Conservation (phyloP, 2,113 vertebrate species). For the Ageneiosus marmoratus region DNA sequence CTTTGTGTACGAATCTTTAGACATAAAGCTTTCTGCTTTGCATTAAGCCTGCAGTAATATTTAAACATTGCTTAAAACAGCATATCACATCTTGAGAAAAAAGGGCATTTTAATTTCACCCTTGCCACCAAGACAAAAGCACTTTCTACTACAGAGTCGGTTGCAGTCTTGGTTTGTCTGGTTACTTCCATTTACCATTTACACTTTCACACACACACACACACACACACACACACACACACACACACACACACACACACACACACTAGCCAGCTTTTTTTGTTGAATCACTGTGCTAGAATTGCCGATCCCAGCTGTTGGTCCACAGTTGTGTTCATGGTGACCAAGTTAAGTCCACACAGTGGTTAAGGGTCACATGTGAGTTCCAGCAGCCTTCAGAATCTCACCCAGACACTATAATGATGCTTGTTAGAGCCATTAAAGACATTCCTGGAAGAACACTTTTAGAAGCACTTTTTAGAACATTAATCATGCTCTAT, state of each 20-base stretch:
- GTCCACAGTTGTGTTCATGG: conserved; percentile 58
- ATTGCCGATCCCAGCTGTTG: conserved; percentile 61
- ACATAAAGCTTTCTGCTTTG: conserved; percentile 1
- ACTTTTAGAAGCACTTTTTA: conserved; percentile 54
- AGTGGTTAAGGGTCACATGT: conserved; percentile 53
- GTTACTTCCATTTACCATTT: not conserved
- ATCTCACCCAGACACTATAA: conserved; percentile 30
- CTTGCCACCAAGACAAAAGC: not conserved
- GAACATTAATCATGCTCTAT: not conserved
- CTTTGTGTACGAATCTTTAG: conserved; percentile 17
- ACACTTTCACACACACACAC: not conserved
- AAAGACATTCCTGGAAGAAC: conserved; percentile 54
- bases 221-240: conserved; percentile 2
- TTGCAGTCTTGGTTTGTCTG: conserved; percentile 12
- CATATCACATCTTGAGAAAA: not conserved
- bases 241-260: conserved; percentile 22
- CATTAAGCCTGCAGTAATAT: conserved; percentile 15
- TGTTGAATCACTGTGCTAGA: conserved; percentile 56
- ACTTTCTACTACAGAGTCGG: not conserved
- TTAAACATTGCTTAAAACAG: conserved; percentile 4
- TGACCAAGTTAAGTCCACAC: conserved; percentile 56
- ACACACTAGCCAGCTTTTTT: conserved; percentile 19
- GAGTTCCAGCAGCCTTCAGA: conserved; percentile 27
- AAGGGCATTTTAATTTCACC: not conserved
- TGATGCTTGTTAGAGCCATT: conserved; percentile 58